Percentiles rank a stretch among this genome's conserved stretches.
Evolutionary conservation across 2,888 invertebrate genomes (phyloP).

Genomic region (Ectemnius lituratus): DNA sequence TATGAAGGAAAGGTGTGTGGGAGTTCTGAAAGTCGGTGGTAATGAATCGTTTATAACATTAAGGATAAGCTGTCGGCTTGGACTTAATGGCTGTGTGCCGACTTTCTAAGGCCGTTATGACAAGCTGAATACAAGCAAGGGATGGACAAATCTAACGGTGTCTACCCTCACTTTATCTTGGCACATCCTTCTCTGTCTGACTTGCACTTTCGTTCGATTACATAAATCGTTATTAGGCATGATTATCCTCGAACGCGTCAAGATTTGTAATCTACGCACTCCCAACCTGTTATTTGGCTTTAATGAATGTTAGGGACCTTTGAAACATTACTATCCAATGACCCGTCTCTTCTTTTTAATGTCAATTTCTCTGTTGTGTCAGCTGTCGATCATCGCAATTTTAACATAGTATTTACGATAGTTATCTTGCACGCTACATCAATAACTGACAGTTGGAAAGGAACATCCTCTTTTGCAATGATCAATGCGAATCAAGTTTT

Average conservation of each 20-base stretch:
- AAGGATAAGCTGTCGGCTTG: conserved; percentile 8
- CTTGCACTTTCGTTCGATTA: conserved; percentile 4
- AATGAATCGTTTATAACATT: conserved; percentile 43
- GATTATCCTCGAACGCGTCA: conserved; percentile 4
- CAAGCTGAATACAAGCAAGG: conserved; percentile 23
- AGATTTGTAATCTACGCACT: neutral
- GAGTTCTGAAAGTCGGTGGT: conserved; percentile 9
- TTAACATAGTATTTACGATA: neutral
- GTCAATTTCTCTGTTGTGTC: neutral
- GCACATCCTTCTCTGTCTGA: neutral
- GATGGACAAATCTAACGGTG: neutral
- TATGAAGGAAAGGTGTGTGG: neutral
- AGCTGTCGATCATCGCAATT: neutral
- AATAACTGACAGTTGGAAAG: too few species aligned
- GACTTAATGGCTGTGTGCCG: conserved; percentile 5
- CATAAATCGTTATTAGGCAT: conserved; percentile 1
- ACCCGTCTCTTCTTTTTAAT: neutral
- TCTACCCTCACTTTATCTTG: neutral
- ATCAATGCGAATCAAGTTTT: too few species aligned
- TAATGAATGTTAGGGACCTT: neutral
- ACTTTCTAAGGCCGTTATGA: conserved; percentile 55
- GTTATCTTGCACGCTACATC: neutral
- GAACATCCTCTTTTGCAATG: too few species aligned
- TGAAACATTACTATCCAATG: neutral
- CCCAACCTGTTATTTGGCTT: neutral